phyloP scores from a whole-genome alignment of 2,797 vertebrate genomes.

The Pelobates cultripes region DNA sequence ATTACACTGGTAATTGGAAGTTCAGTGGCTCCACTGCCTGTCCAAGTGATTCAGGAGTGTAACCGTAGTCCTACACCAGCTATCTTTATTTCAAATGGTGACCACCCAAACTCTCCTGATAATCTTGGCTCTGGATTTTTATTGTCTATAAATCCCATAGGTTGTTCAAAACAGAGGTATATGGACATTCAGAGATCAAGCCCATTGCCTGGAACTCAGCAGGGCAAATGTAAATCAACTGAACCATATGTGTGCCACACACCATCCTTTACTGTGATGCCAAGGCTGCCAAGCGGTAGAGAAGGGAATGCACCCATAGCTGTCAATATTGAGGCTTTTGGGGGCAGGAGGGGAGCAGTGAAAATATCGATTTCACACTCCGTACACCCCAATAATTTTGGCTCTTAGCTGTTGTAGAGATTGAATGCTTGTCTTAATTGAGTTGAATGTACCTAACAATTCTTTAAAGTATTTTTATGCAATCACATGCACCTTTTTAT shows the following conservation, averaged over 20 bases:
- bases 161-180: constrained; percentile 58
- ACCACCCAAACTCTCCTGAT: constrained; percentile 49
- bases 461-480: too few species aligned
- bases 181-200: constrained; percentile 53
- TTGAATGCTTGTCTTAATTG: not conserved
- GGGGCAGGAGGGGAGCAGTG: constrained; percentile 66
- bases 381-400: too few species aligned
- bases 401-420: not conserved
- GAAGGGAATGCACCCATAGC: constrained; percentile 50
- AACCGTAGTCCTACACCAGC: constrained; percentile 59
- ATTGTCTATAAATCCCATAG: constrained; percentile 61
- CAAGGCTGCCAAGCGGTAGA: constrained; percentile 14
- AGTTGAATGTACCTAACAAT: not conserved
- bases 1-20: constrained; percentile 68
- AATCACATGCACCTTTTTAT: too few species aligned
- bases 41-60: constrained; percentile 68
- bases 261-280: constrained; percentile 18
- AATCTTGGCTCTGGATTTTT: constrained; percentile 58
- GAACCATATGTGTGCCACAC: constrained; percentile 46
- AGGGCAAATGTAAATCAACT: constrained; percentile 45
- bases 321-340: constrained; percentile 66
- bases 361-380: constrained; percentile 67
- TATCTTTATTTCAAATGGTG: constrained; percentile 57
- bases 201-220: constrained; percentile 28
- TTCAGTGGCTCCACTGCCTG: constrained; percentile 66